Conservation (phyloP, 1,140 invertebrate genomes). For the Cotesia chilonis region DNA sequence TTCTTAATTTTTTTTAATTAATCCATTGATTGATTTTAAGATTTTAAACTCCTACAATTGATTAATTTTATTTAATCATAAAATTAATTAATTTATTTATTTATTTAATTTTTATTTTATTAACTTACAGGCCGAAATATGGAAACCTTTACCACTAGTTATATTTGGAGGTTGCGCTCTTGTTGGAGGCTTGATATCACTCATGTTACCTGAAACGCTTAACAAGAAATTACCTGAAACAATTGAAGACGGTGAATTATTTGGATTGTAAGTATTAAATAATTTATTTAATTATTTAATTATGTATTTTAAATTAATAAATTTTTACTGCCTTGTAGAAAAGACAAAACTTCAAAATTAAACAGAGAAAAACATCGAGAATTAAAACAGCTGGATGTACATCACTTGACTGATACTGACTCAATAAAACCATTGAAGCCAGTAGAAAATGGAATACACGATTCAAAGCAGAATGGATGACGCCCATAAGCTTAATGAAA, state of each 20-base stretch:
- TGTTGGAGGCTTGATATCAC: constrained; percentile 72
- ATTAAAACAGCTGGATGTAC: constrained; percentile 46
- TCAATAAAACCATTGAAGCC: constrained; percentile 52
- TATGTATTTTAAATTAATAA: not conserved
- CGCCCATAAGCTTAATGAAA: constrained; percentile 12
- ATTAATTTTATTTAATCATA: constrained; percentile 19
- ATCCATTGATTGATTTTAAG: too few species aligned
- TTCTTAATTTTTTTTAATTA: too few species aligned
- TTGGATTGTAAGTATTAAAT: constrained; percentile 68
- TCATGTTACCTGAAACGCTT: constrained; percentile 80
- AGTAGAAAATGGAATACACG: constrained; percentile 54
- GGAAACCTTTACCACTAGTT: constrained; percentile 75
- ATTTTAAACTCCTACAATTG: not conserved
- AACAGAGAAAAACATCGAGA: constrained; percentile 43
- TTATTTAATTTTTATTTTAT: constrained; percentile 27
- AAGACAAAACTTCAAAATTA: constrained; percentile 40
- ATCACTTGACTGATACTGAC: constrained; percentile 49
- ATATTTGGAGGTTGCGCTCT: constrained; percentile 76
- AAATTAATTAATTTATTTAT: not conserved
- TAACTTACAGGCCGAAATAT: constrained; percentile 65
- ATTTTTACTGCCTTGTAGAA: constrained; percentile 37
- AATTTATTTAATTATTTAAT: not conserved
- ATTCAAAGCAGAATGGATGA: constrained; percentile 54
- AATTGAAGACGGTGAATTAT: constrained; percentile 76
- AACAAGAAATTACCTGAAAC: constrained; percentile 79